Evolutionary conservation across 2,797 vertebrate genomes (phyloP), one percentile per base, ranked within the genome.

Genomic region (Sebastes itinus): DNA sequence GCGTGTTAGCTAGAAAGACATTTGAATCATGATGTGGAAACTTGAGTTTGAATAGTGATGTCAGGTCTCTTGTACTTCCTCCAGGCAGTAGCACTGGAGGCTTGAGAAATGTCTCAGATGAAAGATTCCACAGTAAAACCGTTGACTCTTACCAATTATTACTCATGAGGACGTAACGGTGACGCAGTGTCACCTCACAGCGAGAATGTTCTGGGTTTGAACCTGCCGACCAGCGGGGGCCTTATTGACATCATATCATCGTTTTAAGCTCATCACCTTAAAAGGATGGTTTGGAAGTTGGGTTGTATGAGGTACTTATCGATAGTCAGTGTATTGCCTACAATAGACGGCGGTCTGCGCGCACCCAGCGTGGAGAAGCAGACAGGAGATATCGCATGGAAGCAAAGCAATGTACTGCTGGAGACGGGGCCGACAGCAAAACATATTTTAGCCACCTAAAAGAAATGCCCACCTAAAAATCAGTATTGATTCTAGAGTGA

Each of bases 241-340:
- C 22, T 56, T 23, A 42, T 0, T 42, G 6, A 42, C 38, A 5
- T n/a, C 25, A 2, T 14, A 7, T 46, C 13, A 20, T 63, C 1
- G 1, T 52, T 62, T 62, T 10, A 66, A 25, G 8, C 14, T 9
- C 42, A 12, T 64, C 16, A 5, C 12, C 4, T 65, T 23, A 8
- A 58, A 42, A 42, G 38, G 38, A 16, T 42, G 5, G 14, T 42
- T 42, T 42, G 16, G 38, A 42, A 42, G 14, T 6, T 13, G 38
- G 38, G 38, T 42, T 42, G 38, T 18, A 42, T 42, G 14, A 42
- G 38, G 38, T 42, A 38, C 35, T 14, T 38, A 14, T 14, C 13
- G 13, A 38, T 14, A 38, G 13, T 38, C 35, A 38, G 35, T 14
- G 35, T 38, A 38, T 38, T 38, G 35, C 35, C 35, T 38, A 38